These are phyloP conservation scores for Caenorhabditis auriculariae DNA, from an alignment of 2,888 invertebrate species.

Conservation along the genomic window DNA sequence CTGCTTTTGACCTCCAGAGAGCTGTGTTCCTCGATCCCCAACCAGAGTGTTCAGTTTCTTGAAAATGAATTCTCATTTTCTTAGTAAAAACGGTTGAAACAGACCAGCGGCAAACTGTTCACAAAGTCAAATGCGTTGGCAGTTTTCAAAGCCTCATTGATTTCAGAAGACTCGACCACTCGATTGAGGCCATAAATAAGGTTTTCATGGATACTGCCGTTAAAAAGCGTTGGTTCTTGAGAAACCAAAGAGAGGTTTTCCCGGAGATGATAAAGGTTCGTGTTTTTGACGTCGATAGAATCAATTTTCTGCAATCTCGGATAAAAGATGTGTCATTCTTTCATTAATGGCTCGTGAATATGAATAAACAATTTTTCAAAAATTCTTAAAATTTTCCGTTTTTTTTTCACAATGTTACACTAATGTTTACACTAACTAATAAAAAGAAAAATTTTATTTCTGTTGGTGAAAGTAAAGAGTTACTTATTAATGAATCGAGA, in stretches of 20 bases:
- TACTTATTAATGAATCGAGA: too few relatives aligned
- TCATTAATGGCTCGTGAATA: too few relatives aligned
- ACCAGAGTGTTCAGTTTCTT: constrained; percentile 64
- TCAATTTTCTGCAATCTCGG: constrained; percentile 63
- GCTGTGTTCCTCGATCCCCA: constrained; percentile 65
- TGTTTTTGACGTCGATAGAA: constrained; percentile 51
- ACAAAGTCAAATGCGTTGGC: constrained; percentile 67
- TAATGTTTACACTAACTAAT: too few relatives aligned
- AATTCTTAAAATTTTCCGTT: too few relatives aligned
- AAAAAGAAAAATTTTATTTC: too few relatives aligned
- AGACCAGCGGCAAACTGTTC: constrained; percentile 58
- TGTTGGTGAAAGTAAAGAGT: too few relatives aligned
- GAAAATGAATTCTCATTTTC: neutral
- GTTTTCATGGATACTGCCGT: constrained; percentile 56
- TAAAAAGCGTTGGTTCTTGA: constrained; percentile 66
- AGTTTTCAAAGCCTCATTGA: constrained; percentile 54
- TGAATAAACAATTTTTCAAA: neutral
- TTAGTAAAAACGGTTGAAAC: neutral
- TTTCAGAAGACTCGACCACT: constrained; percentile 23
- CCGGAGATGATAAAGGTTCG: constrained; percentile 59
- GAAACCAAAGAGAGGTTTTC: constrained; percentile 63
- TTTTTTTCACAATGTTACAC: too few relatives aligned
- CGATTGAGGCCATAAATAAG: constrained; percentile 15
- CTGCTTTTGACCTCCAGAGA: constrained; percentile 66
- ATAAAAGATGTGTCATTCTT: too few relatives aligned